Conservation (phyloP, 2,797 vertebrate species). For the Cuculus canorus region DNA sequence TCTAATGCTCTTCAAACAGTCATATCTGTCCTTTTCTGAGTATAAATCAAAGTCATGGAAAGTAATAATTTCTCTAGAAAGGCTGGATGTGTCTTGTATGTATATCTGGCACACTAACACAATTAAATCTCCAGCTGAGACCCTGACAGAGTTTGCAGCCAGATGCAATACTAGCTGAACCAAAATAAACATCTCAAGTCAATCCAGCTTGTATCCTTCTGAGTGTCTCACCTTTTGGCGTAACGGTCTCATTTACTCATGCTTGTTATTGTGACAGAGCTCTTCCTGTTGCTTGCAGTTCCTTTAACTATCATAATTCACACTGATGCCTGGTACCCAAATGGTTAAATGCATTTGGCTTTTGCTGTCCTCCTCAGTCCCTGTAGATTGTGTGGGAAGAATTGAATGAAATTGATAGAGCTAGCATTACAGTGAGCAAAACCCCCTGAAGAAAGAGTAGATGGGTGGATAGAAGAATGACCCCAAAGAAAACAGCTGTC, state of each 20-base stretch:
- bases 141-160: not conserved
- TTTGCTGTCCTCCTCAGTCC: conserved; percentile 69
- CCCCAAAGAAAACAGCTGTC: conserved; percentile 79
- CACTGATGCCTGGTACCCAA: conserved; percentile 7
- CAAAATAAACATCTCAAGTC: conserved; percentile 1
- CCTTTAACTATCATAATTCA: not conserved
- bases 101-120: not conserved
- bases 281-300: not conserved
- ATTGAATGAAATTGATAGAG: conserved; percentile 85
- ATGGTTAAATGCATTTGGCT: conserved; percentile 71
- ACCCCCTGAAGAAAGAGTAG: conserved; percentile 81
- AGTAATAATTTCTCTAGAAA: not conserved
- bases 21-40: not conserved
- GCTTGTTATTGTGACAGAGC: not conserved
- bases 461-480: conserved; percentile 78
- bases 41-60: not conserved
- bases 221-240: conserved; percentile 15
- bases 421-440: conserved; percentile 84
- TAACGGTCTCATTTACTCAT: not conserved
- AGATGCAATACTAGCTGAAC: not conserved
- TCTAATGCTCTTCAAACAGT: not conserved
- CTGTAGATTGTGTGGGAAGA: conserved; percentile 81
- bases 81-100: not conserved
- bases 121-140: conserved; percentile 8
- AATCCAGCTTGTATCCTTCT: conserved; percentile 10